These are phyloP conservation scores for Drosophila incognita DNA, from an alignment of 2,888 invertebrate genomes.

Conservation along the genomic window DNA sequence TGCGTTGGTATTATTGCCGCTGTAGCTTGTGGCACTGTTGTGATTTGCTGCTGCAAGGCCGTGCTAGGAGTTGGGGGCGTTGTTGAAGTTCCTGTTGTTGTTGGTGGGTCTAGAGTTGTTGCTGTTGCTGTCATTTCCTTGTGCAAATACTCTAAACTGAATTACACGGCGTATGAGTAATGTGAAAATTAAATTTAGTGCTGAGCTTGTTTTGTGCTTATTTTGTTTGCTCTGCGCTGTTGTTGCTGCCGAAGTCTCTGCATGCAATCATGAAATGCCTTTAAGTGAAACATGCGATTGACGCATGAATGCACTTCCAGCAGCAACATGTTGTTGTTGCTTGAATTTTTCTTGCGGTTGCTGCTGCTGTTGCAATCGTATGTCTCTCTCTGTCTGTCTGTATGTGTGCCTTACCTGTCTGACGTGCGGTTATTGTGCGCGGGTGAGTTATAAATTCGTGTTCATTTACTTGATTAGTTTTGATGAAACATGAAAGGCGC, in stretches of 20 bases:
- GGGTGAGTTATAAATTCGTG: conserved; percentile 68
- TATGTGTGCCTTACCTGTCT: conserved; percentile 44
- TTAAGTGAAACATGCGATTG: conserved; percentile 81
- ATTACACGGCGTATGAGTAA: conserved; percentile 82
- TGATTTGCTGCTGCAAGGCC: conserved; percentile 69
- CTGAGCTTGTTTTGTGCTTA: conserved; percentile 75
- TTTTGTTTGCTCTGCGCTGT: conserved; percentile 56
- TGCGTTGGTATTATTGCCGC: conserved; percentile 30
- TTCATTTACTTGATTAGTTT: conserved; percentile 81
- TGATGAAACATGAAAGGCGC: conserved; percentile 79
- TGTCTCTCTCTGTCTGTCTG: conserved; percentile 38
- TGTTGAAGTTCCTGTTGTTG: conserved; percentile 15
- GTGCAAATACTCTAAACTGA: conserved; percentile 83
- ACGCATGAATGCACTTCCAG: conserved; percentile 74
- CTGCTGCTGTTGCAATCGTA: conserved; percentile 15
- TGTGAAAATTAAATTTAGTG: conserved; percentile 82
- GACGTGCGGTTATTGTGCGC: conserved; percentile 64
- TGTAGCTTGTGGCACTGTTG: conserved; percentile 54
- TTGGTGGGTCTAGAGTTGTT: conserved; percentile 15
- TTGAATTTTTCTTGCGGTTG: conserved; percentile 6
- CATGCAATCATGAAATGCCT: conserved; percentile 80
- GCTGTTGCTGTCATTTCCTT: conserved; percentile 80
- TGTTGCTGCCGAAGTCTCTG: conserved; percentile 42
- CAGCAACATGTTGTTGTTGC: conserved; percentile 51
- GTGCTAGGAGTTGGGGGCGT: conserved; percentile 36